Conservation (phyloP, 2,888 invertebrate genomes). For the Drepanosiphum platanoidis region DNA sequence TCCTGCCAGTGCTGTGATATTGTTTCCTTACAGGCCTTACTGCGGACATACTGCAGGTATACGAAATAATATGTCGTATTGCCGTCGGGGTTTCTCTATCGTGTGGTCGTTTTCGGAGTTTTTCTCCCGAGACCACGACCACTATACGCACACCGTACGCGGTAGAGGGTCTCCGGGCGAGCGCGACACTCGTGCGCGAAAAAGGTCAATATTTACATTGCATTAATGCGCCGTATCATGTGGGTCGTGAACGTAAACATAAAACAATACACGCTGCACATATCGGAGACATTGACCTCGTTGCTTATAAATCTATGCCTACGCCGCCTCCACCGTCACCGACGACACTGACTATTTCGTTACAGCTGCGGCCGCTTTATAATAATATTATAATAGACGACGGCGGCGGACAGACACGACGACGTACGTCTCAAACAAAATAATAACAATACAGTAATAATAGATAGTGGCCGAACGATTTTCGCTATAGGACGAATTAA, state of each 20-base stretch:
- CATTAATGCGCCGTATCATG: conserved; percentile 17
- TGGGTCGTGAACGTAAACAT: conserved; percentile 43
- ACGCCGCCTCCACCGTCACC: background rate
- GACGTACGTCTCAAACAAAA: background rate
- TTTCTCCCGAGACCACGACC: background rate
- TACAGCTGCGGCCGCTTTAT: background rate
- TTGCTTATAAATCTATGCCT: conserved; percentile 29
- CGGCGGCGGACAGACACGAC: background rate
- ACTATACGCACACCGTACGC: too few species aligned
- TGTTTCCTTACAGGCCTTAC: too few species aligned
- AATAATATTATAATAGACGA: background rate
- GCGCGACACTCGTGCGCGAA: conserved; percentile 64
- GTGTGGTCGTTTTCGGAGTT: background rate
- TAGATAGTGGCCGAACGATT: background rate
- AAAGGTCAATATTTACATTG: conserved; percentile 63
- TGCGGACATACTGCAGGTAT: too few species aligned
- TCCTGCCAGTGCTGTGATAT: too few species aligned
- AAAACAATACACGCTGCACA: conserved; percentile 39
- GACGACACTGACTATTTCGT: background rate
- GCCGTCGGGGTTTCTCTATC: background rate
- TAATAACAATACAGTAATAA: background rate
- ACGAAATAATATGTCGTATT: too few species aligned
- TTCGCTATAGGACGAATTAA: background rate
- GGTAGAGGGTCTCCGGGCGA: background rate
- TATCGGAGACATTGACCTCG: conserved; percentile 65